Evolutionary conservation across 2,888 invertebrate species (phyloP), one percentile per base, ranked within the genome.

Genomic region (Magallana nippona): DNA sequence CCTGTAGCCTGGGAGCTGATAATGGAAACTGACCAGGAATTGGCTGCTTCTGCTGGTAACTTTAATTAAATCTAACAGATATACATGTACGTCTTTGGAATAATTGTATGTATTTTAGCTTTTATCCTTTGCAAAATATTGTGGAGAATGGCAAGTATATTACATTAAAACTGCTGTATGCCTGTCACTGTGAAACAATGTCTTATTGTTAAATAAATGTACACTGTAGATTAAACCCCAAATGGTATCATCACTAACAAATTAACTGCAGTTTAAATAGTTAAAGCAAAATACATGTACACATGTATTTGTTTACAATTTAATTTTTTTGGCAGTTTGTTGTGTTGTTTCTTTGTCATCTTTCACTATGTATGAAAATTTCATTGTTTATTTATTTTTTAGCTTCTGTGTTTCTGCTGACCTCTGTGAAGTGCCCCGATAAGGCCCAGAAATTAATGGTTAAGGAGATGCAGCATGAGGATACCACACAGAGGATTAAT

Each of bases 1-100:
- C 97, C 98, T 0, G 97, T 98, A 0, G 97, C 98, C 0, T 99
- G 99, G 99, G 98, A 98, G 92, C 95, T 99, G 22, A 95, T 99
- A 8, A 94, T 99, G 71, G 99, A 99, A 93, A 96, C 96, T n/a
- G 98, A 98, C 89, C 95, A 95, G 87, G 95, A 96, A 88, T 92
- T 95, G 19, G 94, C 95, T 19, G 94, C 95, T 32, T 93, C 95
- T 85, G 95, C 95, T 78, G 95, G 95, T 95, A 83, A 79, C 17
- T 10, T n/a, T n/a, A 8, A 44, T 44, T n/a, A n/a, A n/a, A n/a
- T n/a, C n/a, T n/a, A n/a, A n/a, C n/a, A n/a, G n/a, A 32, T 32
- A 32, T 2, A 32, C 32, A 32, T 32, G 32, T 32, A 32, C 32
- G 5, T 32, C n/a, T n/a, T n/a, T n/a, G n/a, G n/a, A n/a, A n/a